A percentile compares a stretch with the other conserved stretches of the same genome.
Evolutionary conservation across 2,113 vertebrate genomes (phyloP).

Genomic region (Drymodes brunneopygia): DNA sequence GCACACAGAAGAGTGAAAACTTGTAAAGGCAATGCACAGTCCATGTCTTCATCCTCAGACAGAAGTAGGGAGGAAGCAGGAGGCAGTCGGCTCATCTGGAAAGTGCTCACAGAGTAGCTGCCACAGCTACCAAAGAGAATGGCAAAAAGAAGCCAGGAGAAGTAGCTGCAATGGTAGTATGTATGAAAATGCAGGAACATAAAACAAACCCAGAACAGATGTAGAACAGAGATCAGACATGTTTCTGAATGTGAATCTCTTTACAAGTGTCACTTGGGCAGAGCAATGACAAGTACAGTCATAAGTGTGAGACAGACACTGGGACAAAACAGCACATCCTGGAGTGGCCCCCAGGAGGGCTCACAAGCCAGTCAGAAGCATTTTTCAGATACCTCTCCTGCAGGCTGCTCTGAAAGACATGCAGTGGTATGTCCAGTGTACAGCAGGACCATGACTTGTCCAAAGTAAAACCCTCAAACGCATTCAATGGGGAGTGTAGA

Average conservation of each 20-base stretch:
- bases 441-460: background rate
- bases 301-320: fast-evolving
- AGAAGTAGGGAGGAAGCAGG: background rate
- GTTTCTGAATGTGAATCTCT: background rate
- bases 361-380: background rate
- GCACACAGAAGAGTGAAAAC: background rate
- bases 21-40: background rate
- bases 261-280: background rate
- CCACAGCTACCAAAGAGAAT: background rate
- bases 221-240: background rate
- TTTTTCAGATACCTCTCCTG: background rate
- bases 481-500: background rate
- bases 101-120: background rate
- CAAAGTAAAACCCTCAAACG: background rate
- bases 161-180: background rate
- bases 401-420: background rate
- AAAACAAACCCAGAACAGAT: background rate
- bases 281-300: background rate
- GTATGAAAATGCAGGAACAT: background rate
- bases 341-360: background rate
- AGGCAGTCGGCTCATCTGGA: background rate
- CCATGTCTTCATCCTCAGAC: background rate
- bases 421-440: background rate
- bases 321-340: background rate
- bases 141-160: background rate